Conservation (phyloP, 1,140 invertebrate genomes). For the Aphis craccivora region DNA sequence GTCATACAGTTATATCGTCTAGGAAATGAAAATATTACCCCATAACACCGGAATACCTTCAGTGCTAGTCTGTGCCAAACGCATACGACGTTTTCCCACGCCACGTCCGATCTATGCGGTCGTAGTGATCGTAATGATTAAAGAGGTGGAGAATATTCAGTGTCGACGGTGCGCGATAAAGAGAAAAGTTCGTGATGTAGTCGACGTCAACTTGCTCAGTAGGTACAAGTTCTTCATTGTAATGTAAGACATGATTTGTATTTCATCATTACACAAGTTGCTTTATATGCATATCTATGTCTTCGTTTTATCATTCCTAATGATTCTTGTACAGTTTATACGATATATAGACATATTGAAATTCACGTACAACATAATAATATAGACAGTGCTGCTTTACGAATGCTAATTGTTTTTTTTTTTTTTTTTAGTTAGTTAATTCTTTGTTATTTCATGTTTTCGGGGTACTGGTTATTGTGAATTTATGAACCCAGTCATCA, state of each 20-base stretch:
- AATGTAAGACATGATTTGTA: neutral
- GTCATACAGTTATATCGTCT: neutral
- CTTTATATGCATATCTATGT: neutral
- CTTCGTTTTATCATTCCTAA: neutral
- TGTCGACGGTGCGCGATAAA: neutral
- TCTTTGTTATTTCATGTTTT: neutral
- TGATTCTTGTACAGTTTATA: neutral
- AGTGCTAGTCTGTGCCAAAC: no score
- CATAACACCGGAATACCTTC: neutral
- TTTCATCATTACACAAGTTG: neutral
- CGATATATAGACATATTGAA: neutral
- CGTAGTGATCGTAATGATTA: neutral
- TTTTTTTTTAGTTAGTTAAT: neutral
- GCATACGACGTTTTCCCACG: neutral
- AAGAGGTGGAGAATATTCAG: no score
- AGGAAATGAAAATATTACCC: neutral
- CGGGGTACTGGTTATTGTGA: neutral
- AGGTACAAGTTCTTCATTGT: neutral
- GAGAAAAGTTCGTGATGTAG: neutral
- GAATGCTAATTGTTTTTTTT: neutral
- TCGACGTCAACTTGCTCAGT: neutral
- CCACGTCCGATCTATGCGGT: neutral
- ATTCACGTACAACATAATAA: neutral
- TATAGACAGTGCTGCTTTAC: no score
- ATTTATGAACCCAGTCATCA: neutral